These are phyloP conservation scores for Catharus ustulatus DNA, from an alignment of 2,797 vertebrate species.

Conservation along the genomic window DNA sequence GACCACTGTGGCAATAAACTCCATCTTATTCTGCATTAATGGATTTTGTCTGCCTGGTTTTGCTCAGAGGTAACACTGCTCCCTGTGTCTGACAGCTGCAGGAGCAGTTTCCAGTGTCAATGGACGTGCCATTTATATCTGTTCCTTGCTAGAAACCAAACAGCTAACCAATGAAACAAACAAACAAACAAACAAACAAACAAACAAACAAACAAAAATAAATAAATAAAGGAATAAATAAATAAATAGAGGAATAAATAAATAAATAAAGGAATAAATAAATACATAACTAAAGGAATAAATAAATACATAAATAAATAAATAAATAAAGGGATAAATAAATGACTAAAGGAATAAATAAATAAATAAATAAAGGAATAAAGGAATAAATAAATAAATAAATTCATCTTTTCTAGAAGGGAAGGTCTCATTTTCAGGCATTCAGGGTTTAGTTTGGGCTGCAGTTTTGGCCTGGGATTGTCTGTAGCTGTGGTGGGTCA, in stretches of 20 bases:
- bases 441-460: neutral
- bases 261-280: too few relatives aligned
- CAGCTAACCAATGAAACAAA: neutral
- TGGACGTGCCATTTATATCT: neutral
- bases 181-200: too few relatives aligned
- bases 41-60: neutral
- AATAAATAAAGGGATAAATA: too few relatives aligned
- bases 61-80: neutral
- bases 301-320: too few relatives aligned
- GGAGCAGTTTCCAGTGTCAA: neutral
- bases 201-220: too few relatives aligned
- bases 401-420: neutral
- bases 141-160: neutral
- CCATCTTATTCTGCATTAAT: neutral
- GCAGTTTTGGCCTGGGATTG: slow-evolving; percentile 10
- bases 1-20: neutral
- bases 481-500: neutral
- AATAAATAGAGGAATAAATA: too few relatives aligned
- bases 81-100: neutral
- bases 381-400: too few relatives aligned
- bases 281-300: too few relatives aligned
- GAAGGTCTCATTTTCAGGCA: neutral
- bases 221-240: too few relatives aligned
- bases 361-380: too few relatives aligned
- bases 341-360: too few relatives aligned